Evolutionary conservation across 2,113 vertebrate genomes (phyloP).

Genomic region (Tapirus terrestris): DNA sequence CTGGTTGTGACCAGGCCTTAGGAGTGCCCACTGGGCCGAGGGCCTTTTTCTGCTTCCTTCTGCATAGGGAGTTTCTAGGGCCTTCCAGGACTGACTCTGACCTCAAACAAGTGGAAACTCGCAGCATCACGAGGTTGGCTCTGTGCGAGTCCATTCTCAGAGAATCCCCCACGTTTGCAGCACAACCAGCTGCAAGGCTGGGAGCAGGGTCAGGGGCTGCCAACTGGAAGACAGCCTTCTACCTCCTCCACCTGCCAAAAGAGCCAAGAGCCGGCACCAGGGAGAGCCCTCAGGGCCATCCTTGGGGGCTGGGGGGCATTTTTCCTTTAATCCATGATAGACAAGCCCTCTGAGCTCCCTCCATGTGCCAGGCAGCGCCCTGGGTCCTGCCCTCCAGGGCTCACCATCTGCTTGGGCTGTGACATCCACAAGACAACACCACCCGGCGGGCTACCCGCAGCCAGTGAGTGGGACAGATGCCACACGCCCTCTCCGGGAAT

Average conservation of each 20-base stretch:
- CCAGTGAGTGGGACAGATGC: not conserved
- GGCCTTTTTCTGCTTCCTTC: not conserved
- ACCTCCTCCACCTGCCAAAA: not conserved
- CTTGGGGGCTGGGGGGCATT: rapidly evolving
- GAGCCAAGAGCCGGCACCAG: not conserved
- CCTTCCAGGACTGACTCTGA: not conserved
- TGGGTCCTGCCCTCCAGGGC: not conserved
- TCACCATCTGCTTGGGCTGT: not conserved
- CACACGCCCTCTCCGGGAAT: not conserved
- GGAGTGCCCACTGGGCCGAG: no score
- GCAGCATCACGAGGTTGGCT: rapidly evolving
- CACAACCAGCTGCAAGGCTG: not conserved
- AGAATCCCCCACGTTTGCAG: not conserved
- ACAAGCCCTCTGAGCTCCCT: not conserved
- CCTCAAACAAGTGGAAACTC: not conserved
- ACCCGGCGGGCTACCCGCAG: not conserved
- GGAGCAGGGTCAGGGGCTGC: not conserved
- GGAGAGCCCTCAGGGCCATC: not conserved
- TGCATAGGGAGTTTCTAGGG: not conserved
- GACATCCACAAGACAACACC: not conserved
- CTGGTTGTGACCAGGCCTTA: not conserved
- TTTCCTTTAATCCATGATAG: not conserved
- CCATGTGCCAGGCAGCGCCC: not conserved
- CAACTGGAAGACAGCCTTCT: not conserved
- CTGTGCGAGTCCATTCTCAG: rapidly evolving